Base-by-base conservation (phyloP, 2,888 invertebrate genomes). In the Cataglyphis cursor region DNA sequence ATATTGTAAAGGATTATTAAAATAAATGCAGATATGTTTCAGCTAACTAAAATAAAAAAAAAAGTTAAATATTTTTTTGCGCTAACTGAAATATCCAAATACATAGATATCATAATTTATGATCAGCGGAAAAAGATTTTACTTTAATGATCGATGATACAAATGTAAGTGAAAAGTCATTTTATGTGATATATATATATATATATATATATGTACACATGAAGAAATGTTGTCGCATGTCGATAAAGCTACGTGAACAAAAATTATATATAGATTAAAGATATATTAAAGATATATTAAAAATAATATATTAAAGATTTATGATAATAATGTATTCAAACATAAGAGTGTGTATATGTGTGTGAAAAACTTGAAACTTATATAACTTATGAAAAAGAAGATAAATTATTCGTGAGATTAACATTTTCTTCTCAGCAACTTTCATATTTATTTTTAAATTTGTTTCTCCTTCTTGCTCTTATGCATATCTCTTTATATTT, bases 361-460 rank as follows among this genome's bases (percentile, higher is more conserved):
- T 35, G 35, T 6, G 51, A 51, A 8, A n/a, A n/a, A 8, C 44
- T 44, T 44, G 44, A 44, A 44, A 15, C 12, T 44, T 44, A 44
- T 44, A 9, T 54, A 59, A 70, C 21, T 44, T 70, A 44, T 10
- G 5, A 8, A 41, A 57, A 5, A 44, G 57, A 31, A 3, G 10
- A 73, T 73, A 73, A 68, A 41, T 76, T 35, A 57, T 51, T 65
- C 15, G 8, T 57, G 6, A 66, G 12, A 41, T 28, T 76, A 54
- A 15, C 24, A 51, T 51, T n/a, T 68, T 68, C n/a, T 54, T 54
- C n/a, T 38, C 15, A 12, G 6, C 15, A 44, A 48, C 35, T 64
- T 51, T 18, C 12, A 10, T 15, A 35, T 18, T 75, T 18, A 51
- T 38, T 76, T 48, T 35, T 62, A 18, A 15, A 54, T 31, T 10